Percentiles rank a stretch among this genome's conserved stretches.
Conservation (phyloP, 2,888 invertebrate genomes). For the Chrysolina americana region DNA sequence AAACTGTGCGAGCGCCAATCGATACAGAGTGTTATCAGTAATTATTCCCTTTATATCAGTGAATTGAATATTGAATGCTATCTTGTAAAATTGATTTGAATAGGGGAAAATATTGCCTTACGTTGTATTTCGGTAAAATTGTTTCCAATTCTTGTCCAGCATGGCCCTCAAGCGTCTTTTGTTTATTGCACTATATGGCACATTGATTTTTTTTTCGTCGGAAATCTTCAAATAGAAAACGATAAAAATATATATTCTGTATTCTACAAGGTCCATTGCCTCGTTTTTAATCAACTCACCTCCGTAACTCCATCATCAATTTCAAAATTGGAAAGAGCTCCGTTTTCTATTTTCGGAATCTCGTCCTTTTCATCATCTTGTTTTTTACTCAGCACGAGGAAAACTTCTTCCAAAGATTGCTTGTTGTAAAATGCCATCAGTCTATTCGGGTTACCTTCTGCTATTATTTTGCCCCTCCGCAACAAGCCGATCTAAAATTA, state of each 20-base stretch:
- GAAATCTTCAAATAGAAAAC: neutral
- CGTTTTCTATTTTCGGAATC: neutral
- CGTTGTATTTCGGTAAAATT: slow-evolving; percentile 39
- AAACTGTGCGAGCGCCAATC: too few species aligned
- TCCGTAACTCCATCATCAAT: neutral
- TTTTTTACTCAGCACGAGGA: slow-evolving; percentile 81
- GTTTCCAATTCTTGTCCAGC: slow-evolving; percentile 46
- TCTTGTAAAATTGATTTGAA: neutral
- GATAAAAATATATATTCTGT: too few species aligned
- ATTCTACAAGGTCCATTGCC: neutral
- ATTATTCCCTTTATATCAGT: too few species aligned
- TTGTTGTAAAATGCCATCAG: slow-evolving; percentile 80
- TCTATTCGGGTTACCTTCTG: slow-evolving; percentile 84
- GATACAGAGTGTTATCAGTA: too few species aligned
- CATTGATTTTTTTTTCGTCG: neutral
- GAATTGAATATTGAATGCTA: too few species aligned
- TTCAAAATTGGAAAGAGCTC: slow-evolving; percentile 20
- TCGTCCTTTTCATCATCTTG: slow-evolving; percentile 68
- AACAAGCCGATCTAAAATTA: slow-evolving; percentile 85
- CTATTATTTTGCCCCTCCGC: slow-evolving; percentile 86
- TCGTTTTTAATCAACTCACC: neutral
- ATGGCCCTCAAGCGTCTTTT: slow-evolving; percentile 33
- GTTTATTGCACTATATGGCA: neutral
- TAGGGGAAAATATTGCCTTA: slow-evolving; percentile 26
- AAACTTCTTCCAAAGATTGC: slow-evolving; percentile 87